A percentile compares a stretch with the other conserved stretches of the same genome.
These are phyloP conservation scores for Grallaria varia DNA, from an alignment of 2,113 vertebrate species.

Conservation along the genomic window DNA sequence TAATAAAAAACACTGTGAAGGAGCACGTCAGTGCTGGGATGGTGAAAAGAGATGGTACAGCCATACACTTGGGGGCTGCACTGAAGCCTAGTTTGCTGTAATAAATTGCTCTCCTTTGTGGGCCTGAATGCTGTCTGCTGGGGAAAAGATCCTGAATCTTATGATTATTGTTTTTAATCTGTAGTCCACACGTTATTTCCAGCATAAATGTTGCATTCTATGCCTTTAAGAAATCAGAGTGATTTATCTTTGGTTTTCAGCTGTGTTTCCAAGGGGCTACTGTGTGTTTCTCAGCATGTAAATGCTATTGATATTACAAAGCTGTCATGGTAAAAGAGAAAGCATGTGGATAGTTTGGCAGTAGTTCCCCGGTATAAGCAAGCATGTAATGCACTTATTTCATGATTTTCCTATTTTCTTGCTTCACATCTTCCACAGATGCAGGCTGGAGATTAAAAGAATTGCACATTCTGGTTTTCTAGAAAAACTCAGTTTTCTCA, in stretches of 20 bases:
- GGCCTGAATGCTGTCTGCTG: neutral
- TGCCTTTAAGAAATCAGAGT: neutral
- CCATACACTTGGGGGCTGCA: accelerated
- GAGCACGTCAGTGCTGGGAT: neutral
- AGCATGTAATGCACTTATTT: neutral
- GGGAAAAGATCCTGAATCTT: neutral
- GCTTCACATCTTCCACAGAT: neutral
- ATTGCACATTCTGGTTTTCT: neutral
- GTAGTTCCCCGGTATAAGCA: neutral
- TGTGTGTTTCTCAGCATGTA: neutral
- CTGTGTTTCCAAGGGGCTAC: neutral
- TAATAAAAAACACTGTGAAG: accelerated
- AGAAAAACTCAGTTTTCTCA: neutral
- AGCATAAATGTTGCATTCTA: neutral
- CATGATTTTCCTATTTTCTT: neutral
- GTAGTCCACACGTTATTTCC: neutral
- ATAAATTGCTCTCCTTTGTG: neutral
- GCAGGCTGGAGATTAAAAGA: neutral
- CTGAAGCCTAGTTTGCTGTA: neutral
- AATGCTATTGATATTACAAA: neutral
- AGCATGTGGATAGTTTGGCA: neutral
- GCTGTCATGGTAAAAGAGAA: neutral
- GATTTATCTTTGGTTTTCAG: neutral
- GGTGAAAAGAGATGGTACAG: neutral
- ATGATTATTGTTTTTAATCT: neutral